These are phyloP conservation scores for Parazoanthus atlanticus DNA, from an alignment of 92 coral and sea anemone species.

Conservation along the genomic window DNA sequence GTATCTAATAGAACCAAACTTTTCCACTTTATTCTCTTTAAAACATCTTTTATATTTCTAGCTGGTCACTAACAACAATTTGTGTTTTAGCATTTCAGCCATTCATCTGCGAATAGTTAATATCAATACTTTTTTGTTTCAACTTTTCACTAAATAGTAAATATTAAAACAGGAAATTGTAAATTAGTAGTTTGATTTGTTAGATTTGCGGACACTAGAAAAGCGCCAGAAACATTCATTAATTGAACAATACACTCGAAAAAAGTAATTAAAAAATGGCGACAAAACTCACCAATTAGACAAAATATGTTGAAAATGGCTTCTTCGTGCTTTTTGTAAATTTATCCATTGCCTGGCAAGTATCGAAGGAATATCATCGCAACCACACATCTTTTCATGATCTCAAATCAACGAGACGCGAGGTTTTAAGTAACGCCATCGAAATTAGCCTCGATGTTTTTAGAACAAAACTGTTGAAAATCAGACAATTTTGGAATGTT, in stretches of 20 bases:
- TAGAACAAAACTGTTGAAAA: background rate
- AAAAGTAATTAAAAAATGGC: slow-evolving; percentile 23
- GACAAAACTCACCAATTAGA: slow-evolving; percentile 7
- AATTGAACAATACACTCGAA: background rate
- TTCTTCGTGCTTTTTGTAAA: too few relatives aligned
- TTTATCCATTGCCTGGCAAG: background rate
- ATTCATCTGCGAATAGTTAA: background rate
- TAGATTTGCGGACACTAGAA: background rate
- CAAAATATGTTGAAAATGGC: slow-evolving; percentile 7
- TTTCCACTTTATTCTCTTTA: background rate
- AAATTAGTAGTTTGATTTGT: slow-evolving; percentile 1
- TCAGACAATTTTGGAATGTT: background rate
- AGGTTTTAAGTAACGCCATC: too few relatives aligned
- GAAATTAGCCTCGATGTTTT: background rate
- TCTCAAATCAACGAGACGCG: too few relatives aligned
- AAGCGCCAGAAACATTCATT: slow-evolving; percentile 16
- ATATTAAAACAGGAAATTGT: slow-evolving; percentile 14
- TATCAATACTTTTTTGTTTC: background rate
- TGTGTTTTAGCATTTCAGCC: too few relatives aligned
- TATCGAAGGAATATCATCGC: background rate
- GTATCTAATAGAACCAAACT: too few relatives aligned
- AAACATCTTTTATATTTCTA: background rate
- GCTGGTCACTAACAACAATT: background rate
- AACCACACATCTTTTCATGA: too few relatives aligned
- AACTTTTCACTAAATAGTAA: background rate